Evolutionary conservation across 2,113 vertebrate species (phyloP), one percentile per base, ranked within the genome.

Genomic region (Drymodes brunneopygia): DNA sequence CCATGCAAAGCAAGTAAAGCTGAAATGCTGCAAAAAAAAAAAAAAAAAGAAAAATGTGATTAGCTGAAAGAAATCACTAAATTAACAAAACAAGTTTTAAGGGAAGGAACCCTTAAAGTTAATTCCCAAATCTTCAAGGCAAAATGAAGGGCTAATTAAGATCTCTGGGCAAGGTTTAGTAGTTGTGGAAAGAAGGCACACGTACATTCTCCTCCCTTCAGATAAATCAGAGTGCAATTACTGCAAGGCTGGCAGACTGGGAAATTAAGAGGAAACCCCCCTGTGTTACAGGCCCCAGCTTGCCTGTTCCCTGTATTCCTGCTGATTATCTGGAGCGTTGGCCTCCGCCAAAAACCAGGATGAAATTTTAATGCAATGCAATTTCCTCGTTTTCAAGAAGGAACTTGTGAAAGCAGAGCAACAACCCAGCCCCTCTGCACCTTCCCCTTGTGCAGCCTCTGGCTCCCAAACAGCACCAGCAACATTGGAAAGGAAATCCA

Each of bases 231-330:
- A 1, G 0, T 56, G 85, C 48, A 96, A 96, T 97, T 95, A 81
- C 94, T 86, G 70, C 80, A 75, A 60, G 83, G 48, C 66, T 73
- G 81, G 83, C 71, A 95, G 79, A 88, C 35, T 75, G 64, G 83
- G 90, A 96, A 96, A 95, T 95, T 42, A 94, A 64, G 83, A 96
- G 82, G 92, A 86, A 95, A 85, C 35, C 91, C 81, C 95, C 71
- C 60, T 74, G 71, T 69, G 71, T 88, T 93, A 88, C 95, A 95
- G 94, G 96, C 60, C 81, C 60, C 94, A 92, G 15, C 95, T 58
- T 96, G 94, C 80, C 66, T 87, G 81, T 86, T 91, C 72, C 84
- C 38, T 72, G 21, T 94, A 69, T 88, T 75, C 67, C 88, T 93
- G 70, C 71, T 81, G 73, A 72, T 92, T 90, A 91, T 66, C 78